phyloP scores from a whole-genome alignment of 2,888 invertebrate species.

The Nomada fucata region DNA sequence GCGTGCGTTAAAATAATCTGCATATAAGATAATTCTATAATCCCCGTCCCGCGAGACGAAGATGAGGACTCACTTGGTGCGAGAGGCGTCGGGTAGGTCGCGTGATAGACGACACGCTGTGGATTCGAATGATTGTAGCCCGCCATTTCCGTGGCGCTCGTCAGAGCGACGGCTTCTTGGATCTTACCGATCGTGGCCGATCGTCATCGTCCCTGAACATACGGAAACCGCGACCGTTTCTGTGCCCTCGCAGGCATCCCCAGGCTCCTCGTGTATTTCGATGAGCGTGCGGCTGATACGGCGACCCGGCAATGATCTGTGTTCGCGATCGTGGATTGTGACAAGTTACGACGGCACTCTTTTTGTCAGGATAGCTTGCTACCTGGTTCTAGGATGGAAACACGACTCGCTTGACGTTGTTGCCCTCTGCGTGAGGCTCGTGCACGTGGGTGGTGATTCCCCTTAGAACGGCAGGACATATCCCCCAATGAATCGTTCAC shows the following conservation, averaged over 20 bases:
- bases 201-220: constrained; percentile 72
- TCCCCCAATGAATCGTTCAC: constrained; percentile 77
- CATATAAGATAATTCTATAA: background rate
- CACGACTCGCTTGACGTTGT: constrained; percentile 67
- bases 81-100: constrained; percentile 83
- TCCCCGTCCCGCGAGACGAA: background rate
- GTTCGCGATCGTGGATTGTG: constrained; percentile 53
- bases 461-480: constrained; percentile 75
- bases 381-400: constrained; percentile 66
- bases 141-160: constrained; percentile 78
- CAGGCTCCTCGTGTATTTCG: constrained; percentile 52
- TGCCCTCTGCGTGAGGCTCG: constrained; percentile 66
- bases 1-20: background rate
- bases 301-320: constrained; percentile 57
- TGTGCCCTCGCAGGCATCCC: constrained; percentile 69
- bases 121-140: constrained; percentile 83
- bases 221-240: constrained; percentile 62
- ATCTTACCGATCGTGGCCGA: constrained; percentile 75
- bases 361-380: constrained; percentile 76
- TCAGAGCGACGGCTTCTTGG: constrained; percentile 70
- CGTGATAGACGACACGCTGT: constrained; percentile 83
- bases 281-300: constrained; percentile 58
- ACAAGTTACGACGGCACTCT: constrained; percentile 62
- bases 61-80: constrained; percentile 82
- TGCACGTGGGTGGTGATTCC: constrained; percentile 70